Conservation (phyloP, 2,797 vertebrate genomes). For the Spheniscus humboldti region DNA sequence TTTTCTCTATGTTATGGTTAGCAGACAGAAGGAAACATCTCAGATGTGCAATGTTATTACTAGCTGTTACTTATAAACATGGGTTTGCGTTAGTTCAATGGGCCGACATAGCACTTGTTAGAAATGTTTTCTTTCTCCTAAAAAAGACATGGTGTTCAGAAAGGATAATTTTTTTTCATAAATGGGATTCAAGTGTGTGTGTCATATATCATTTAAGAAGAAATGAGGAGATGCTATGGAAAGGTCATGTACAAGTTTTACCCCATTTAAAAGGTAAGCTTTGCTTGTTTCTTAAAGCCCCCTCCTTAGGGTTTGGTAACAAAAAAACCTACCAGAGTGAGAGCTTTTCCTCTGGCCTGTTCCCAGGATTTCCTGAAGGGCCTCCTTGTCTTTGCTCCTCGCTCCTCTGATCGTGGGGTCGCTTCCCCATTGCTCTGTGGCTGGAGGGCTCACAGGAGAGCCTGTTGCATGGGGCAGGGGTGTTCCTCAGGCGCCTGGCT, state of each 20-base stretch:
- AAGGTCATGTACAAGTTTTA: background rate
- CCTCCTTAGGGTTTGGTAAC: background rate
- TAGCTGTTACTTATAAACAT: background rate
- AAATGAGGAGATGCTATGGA: background rate
- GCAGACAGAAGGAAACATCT: background rate
- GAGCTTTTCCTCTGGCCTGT: background rate
- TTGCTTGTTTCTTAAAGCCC: background rate
- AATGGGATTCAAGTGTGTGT: background rate
- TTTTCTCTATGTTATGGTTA: background rate
- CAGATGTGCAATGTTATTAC: background rate
- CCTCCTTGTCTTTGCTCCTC: background rate
- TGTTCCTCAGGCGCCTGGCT: fast-evolving
- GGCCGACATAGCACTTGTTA: background rate
- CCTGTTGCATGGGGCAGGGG: fast-evolving
- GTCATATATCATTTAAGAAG: background rate
- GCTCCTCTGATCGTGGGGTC: fast-evolving
- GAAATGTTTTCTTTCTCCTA: background rate
- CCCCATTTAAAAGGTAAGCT: background rate
- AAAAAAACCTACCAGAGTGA: fast-evolving
- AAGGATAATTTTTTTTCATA: background rate
- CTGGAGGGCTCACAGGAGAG: background rate
- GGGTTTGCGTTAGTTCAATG: background rate
- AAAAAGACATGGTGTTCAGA: background rate
- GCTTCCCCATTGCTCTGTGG: fast-evolving
- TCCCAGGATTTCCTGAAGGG: background rate